Evolutionary conservation across 1,140 invertebrate species (phyloP), one percentile per base, ranked within the genome.

Genomic region (Atta texana): DNA sequence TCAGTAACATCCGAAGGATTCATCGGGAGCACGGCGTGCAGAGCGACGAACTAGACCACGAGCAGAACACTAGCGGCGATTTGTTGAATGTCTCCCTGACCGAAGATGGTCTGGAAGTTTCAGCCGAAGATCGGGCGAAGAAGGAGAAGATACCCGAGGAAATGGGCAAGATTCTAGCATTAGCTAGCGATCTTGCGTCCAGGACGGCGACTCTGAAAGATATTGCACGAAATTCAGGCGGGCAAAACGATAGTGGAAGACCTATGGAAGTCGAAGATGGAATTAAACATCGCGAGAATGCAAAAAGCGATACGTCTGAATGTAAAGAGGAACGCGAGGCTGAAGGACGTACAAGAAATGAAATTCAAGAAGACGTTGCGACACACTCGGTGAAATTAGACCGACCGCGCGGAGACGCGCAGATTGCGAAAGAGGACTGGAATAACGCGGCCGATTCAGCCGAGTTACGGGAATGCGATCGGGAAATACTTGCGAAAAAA

Each of bases 41-140:
- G 21, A 94, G 92, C 59, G 93, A 93, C 0, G 94, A 94, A 8
- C 12, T 82, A 10, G 91, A 94, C 57, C 89, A 92, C 1, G 92
- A 94, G 14, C 92, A 94, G 66, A 94, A 94, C 55, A 95, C 93
- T 0, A 94, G 93, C 44, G 93, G 91, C 5, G 94, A 94, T 91
- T 59, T 93, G 12, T 57, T 94, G 34, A 94, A 95, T 66, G 92
- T 92, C 28, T 91, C 91, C 0, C 71, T 94, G 1, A 94, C 93
- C 0, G 91, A 94, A 3, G 93, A 95, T 39, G 91, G 85, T 0
- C 0, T 84, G 7, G 88, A 90, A 5, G 31, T 87, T 55, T 66
- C 77, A 14, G 55, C 10, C 3, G 90, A 89, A 5, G 76, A 87
- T 1, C 87, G 86, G 69, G 49, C 7, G 28, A 89, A 82, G 55